These are phyloP conservation scores for Luperina testacea DNA, from an alignment of 2,888 invertebrate genomes.

Conservation along the genomic window DNA sequence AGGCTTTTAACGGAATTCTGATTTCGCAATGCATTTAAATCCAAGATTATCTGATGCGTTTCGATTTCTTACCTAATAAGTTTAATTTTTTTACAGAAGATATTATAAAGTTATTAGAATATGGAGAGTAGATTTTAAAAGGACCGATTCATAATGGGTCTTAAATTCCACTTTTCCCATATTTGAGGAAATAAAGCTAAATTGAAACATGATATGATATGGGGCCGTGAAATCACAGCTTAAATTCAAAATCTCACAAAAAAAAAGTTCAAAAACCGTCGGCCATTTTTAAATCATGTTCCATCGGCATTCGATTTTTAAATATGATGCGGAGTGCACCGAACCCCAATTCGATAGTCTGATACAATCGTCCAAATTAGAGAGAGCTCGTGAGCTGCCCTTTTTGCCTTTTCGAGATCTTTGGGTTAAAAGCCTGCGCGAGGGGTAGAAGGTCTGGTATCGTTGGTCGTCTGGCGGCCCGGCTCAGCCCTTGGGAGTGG, in stretches of 20 bases:
- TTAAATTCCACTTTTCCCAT: slow-evolving; percentile 65
- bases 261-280: slow-evolving; percentile 66
- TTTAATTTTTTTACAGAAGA: slow-evolving; percentile 70
- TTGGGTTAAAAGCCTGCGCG: slow-evolving; percentile 65
- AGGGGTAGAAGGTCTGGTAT: slow-evolving; percentile 74
- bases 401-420: slow-evolving; percentile 67
- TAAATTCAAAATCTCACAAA: slow-evolving; percentile 61
- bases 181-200: slow-evolving; percentile 67
- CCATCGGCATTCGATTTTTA: slow-evolving; percentile 84
- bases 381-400: slow-evolving; percentile 71
- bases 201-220: slow-evolving; percentile 72
- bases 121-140: slow-evolving; percentile 56
- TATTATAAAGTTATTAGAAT: slow-evolving; percentile 79
- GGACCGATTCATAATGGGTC: slow-evolving; percentile 60
- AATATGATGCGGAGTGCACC: slow-evolving; percentile 87
- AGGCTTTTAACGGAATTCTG: slow-evolving; percentile 76
- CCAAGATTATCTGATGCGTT: slow-evolving; percentile 74
- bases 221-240: slow-evolving; percentile 68
- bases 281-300: slow-evolving; percentile 84
- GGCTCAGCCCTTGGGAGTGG: slow-evolving; percentile 85
- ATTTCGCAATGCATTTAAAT: slow-evolving; percentile 84
- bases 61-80: slow-evolving; percentile 70
- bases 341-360: slow-evolving; percentile 84
- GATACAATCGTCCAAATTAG: slow-evolving; percentile 79
- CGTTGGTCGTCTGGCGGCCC: slow-evolving; percentile 72